Evolutionary conservation across 2,113 vertebrate species (phyloP).

Genomic region (Chlamydotis undulata): DNA sequence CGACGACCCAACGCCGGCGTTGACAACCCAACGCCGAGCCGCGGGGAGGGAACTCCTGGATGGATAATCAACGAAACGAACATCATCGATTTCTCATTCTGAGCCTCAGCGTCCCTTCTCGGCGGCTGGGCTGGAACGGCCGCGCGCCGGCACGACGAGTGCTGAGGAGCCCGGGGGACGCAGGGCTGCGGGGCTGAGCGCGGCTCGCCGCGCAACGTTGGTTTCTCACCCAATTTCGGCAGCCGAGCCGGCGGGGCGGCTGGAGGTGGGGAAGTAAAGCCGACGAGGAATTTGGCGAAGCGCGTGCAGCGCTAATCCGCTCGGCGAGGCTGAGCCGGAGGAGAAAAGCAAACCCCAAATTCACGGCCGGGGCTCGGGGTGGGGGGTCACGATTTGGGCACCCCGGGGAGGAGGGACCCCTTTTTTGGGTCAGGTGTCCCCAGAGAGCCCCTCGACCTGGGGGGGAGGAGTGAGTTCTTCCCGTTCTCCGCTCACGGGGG

Average conservation of each 20-base stretch:
- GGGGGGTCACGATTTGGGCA: neutral
- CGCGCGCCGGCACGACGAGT: neutral
- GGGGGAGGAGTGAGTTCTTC: too few species aligned
- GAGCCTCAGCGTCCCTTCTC: neutral
- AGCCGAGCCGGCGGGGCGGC: accelerated
- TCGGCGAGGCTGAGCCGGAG: accelerated
- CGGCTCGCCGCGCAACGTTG: accelerated
- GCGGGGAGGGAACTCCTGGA: neutral
- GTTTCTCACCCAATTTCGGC: neutral
- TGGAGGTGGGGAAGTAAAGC: neutral
- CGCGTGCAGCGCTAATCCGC: neutral
- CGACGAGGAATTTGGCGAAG: neutral
- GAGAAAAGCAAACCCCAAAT: neutral
- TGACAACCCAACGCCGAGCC: neutral
- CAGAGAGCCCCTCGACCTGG: neutral
- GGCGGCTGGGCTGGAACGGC: neutral
- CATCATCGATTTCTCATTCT: neutral
- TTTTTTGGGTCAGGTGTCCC: neutral
- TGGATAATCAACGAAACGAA: accelerated
- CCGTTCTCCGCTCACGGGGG: too few species aligned
- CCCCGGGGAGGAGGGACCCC: too few species aligned
- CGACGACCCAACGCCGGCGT: neutral
- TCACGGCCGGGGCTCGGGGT: accelerated
- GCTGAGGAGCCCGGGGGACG: neutral
- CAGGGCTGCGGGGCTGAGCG: neutral